These are phyloP conservation scores for Cryptotermes secundus DNA, from an alignment of 1,140 invertebrate genomes.

Conservation along the genomic window DNA sequence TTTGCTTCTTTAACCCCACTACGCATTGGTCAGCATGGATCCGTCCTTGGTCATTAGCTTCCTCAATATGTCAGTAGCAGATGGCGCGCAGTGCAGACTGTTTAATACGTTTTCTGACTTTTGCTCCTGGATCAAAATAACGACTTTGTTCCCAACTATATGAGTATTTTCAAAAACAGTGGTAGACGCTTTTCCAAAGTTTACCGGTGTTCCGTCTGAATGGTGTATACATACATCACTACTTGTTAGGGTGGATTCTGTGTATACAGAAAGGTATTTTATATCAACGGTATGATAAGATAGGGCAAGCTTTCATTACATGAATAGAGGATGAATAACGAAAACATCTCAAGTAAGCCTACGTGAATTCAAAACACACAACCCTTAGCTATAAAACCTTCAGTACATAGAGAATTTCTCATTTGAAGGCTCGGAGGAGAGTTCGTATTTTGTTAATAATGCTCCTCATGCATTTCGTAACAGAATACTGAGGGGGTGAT, in stretches of 20 bases:
- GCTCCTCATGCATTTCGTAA: too few species aligned
- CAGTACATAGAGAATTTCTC: neutral
- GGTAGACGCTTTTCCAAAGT: neutral
- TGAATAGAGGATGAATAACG: neutral
- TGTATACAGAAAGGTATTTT: neutral
- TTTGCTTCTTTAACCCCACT: neutral
- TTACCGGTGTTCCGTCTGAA: too few species aligned
- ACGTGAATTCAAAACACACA: neutral
- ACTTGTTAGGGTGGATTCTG: neutral
- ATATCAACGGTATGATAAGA: neutral
- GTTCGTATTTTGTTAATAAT: neutral
- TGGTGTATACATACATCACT: too few species aligned
- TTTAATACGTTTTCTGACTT: neutral
- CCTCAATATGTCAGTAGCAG: neutral
- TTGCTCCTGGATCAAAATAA: neutral
- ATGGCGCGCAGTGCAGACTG: neutral
- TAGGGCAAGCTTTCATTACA: neutral
- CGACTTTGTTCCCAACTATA: neutral
- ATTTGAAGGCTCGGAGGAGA: neutral
- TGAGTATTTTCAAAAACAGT: neutral
- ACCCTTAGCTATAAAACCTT: neutral
- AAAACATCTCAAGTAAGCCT: neutral
- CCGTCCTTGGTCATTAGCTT: neutral
- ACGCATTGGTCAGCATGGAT: neutral
- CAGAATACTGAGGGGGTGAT: neutral